A percentile compares a stretch with the other conserved stretches of the same genome.
Conservation (phyloP, 2,797 vertebrate species). For the Pantherophis alleghaniensis region DNA sequence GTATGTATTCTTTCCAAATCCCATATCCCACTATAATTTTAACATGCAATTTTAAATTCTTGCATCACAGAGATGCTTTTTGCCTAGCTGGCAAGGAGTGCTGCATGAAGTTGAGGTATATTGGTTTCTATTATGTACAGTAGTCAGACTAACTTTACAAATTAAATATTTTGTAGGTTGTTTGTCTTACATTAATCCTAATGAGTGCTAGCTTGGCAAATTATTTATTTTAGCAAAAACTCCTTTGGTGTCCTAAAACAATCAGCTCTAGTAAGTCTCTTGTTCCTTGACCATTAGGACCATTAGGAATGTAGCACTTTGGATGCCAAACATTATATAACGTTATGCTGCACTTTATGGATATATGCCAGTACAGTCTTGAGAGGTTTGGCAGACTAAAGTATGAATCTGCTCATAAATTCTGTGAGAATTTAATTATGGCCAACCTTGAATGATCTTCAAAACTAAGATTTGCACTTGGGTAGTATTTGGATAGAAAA, state of each 20-base stretch:
- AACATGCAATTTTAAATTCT: neutral
- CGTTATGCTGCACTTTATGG: neutral
- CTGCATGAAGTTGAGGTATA: neutral
- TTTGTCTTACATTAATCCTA: neutral
- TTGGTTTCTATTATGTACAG: neutral
- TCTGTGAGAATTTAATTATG: neutral
- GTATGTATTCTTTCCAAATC: neutral
- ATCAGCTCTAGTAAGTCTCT: neutral
- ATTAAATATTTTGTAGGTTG: neutral
- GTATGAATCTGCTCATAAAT: neutral
- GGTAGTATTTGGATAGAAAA: neutral
- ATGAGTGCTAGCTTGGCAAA: neutral
- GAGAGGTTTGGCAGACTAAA: neutral
- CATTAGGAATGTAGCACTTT: neutral
- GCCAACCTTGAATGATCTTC: neutral
- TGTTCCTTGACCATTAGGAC: neutral
- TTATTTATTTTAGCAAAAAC: neutral
- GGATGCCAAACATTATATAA: neutral
- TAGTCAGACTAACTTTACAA: neutral
- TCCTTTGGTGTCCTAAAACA: neutral
- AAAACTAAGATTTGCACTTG: neutral
- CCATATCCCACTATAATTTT: neutral
- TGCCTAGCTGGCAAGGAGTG: neutral
- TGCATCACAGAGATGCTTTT: neutral
- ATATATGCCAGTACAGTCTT: neutral